Evolutionary conservation across 2,113 vertebrate genomes (phyloP).

Genomic region (Varanus salvator): DNA sequence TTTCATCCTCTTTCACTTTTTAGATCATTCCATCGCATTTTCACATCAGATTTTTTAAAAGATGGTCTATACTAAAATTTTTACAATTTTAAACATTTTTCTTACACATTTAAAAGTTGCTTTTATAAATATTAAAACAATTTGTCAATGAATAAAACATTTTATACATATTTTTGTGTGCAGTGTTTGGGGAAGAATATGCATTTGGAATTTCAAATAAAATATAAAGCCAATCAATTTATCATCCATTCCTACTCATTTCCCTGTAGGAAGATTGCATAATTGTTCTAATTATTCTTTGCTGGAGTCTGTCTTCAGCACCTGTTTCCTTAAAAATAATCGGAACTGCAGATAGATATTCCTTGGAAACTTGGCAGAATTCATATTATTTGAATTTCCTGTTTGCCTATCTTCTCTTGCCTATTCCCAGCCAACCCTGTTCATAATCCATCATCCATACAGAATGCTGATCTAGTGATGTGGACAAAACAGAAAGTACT

Average conservation of each 20-base stretch:
- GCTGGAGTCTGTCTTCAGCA: not conserved
- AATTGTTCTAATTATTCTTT: not conserved
- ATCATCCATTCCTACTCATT: not conserved
- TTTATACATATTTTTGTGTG: no score
- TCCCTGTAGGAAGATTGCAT: not conserved
- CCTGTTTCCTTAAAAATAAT: not conserved
- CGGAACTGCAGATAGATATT: not conserved
- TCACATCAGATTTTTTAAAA: no score
- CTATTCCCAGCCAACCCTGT: not conserved
- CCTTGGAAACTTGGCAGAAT: not conserved
- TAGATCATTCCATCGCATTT: no score
- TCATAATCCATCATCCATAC: not conserved
- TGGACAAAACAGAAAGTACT: not conserved
- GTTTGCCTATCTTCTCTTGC: not conserved
- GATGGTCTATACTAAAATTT: no score
- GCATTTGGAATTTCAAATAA: no score
- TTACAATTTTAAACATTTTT: no score
- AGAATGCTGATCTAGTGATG: not conserved
- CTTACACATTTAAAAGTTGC: no score
- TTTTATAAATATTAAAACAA: no score
- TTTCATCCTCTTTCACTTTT: no score
- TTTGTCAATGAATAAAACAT: no score
- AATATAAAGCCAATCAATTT: no score
- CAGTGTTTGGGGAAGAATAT: no score
- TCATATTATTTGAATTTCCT: not conserved